A percentile compares a stretch with the other conserved stretches of the same genome.
Evolutionary conservation across 2,113 vertebrate species (phyloP).

Genomic region (Apteryx mantelli): DNA sequence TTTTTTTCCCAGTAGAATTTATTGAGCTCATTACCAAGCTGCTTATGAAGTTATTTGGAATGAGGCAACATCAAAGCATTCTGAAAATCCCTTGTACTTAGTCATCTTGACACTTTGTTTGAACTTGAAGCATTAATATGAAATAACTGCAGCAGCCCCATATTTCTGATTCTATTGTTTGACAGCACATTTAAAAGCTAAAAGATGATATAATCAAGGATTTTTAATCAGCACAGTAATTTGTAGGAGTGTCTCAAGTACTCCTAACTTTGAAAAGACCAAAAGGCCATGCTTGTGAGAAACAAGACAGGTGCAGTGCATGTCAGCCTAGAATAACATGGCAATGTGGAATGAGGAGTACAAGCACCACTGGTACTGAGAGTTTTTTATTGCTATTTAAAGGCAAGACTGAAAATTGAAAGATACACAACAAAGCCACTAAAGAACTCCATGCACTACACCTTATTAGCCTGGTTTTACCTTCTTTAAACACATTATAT

Average conservation of each 20-base stretch:
- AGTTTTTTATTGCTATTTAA: not conserved
- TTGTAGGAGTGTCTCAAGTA: conserved; percentile 73
- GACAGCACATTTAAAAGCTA: conserved; percentile 81
- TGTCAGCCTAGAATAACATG: conserved; percentile 29
- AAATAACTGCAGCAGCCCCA: conserved; percentile 81
- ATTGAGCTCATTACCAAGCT: conserved; percentile 88
- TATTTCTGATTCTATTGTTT: conserved; percentile 84
- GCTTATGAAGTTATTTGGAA: conserved; percentile 89
- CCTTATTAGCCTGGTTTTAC: conserved; percentile 63
- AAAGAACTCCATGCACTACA: conserved; percentile 51
- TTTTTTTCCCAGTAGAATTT: conserved; percentile 78
- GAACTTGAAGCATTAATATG: conserved; percentile 89
- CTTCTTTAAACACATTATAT: conserved; percentile 70
- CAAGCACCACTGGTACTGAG: conserved; percentile 15
- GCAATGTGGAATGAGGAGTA: conserved; percentile 46
- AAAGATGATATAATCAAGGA: conserved; percentile 81
- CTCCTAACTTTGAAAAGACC: conserved; percentile 56
- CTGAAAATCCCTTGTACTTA: conserved; percentile 89
- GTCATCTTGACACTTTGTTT: conserved; percentile 91
- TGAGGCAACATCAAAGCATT: conserved; percentile 86
- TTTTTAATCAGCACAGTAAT: conserved; percentile 86
- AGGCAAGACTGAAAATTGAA: conserved; percentile 71
- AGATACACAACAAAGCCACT: conserved; percentile 74
- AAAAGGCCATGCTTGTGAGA: conserved; percentile 54
- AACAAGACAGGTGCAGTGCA: conserved; percentile 48